Conservation (phyloP, 2,113 vertebrate genomes). For the Cinclus mexicanus region DNA sequence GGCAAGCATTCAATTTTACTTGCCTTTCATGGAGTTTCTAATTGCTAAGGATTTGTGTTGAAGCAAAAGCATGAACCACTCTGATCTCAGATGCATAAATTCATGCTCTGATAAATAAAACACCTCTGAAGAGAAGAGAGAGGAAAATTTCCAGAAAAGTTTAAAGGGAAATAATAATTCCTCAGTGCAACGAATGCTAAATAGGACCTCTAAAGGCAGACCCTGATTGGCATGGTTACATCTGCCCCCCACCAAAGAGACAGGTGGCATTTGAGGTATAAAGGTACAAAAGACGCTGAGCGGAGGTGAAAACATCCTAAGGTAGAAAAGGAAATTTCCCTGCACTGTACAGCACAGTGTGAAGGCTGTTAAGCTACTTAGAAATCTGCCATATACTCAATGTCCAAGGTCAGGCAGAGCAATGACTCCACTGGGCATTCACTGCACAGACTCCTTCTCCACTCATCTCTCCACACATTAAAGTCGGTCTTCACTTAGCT, state of each 20-base stretch:
- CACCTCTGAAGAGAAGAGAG: not conserved
- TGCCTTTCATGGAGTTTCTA: not conserved
- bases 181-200: not conserved
- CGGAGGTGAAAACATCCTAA: not conserved
- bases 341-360: not conserved
- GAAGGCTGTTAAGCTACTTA: not conserved
- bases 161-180: not conserved
- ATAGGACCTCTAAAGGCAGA: not conserved
- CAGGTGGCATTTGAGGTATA: fast-evolving
- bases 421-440: not conserved
- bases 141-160: not conserved
- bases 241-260: not conserved
- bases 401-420: not conserved
- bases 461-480: not conserved
- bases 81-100: slow-evolving; percentile 10
- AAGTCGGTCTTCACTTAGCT: not conserved
- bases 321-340: not conserved
- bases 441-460: not conserved
- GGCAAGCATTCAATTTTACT: slow-evolving; percentile 32
- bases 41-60: not conserved
- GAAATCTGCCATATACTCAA: not conserved
- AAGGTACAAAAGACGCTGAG: not conserved
- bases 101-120: slow-evolving; percentile 16
- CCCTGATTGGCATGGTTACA: not conserved
- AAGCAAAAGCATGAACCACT: not conserved